A percentile compares a stretch with the other conserved stretches of the same genome.
Conservation (phyloP, 2,797 vertebrate species). For the Poecile montanus region DNA sequence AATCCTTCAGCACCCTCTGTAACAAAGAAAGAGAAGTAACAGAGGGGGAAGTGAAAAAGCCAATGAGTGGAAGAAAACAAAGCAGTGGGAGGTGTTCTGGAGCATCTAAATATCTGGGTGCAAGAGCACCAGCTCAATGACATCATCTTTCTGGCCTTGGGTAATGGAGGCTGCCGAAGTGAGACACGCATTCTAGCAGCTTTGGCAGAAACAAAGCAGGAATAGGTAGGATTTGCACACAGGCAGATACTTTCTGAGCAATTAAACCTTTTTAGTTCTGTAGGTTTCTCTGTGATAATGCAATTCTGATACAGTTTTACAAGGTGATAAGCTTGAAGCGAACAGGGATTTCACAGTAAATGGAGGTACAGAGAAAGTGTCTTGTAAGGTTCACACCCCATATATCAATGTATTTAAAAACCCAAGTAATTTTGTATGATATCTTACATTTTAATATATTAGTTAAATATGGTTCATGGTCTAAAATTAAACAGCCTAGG, state of each 20-base stretch:
- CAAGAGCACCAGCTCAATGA: background rate
- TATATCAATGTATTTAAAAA: constrained; percentile 41
- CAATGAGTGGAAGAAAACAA: background rate
- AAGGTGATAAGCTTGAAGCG: background rate
- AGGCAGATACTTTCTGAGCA: background rate
- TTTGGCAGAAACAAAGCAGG: background rate
- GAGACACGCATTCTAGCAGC: background rate
- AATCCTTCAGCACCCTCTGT: background rate
- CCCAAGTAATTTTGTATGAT: constrained; percentile 57
- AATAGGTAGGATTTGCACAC: background rate
- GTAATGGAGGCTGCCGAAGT: background rate
- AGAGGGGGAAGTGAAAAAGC: background rate
- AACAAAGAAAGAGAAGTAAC: background rate
- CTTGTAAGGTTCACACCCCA: background rate
- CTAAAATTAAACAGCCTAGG: constrained; percentile 71
- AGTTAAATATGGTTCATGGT: constrained; percentile 61
- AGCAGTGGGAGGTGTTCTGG: background rate
- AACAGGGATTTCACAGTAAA: constrained; percentile 8
- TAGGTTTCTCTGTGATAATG: background rate
- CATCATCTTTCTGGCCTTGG: background rate
- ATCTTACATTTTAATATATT: constrained; percentile 63
- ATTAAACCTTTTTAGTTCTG: background rate
- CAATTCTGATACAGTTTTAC: background rate
- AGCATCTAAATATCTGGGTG: background rate
- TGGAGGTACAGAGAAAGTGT: background rate